Conservation (phyloP, 2,113 vertebrate genomes). For the Globicephala melas region DNA sequence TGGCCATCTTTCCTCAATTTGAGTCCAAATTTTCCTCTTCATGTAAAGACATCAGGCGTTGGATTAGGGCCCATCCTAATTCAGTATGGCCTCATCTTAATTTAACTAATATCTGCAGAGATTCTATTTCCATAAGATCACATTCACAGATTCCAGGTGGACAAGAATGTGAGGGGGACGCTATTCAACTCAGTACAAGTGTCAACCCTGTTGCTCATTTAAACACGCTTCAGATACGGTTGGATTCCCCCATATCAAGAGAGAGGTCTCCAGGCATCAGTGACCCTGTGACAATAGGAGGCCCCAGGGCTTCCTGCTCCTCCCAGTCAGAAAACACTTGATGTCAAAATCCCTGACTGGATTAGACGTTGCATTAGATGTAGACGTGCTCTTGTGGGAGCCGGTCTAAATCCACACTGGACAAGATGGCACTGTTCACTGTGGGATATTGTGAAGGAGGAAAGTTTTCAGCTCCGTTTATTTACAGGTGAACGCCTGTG, state of each 20-base stretch:
- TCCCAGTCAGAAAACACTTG: neutral
- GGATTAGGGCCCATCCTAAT: neutral
- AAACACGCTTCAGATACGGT: neutral
- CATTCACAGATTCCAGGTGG: neutral
- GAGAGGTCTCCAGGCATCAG: neutral
- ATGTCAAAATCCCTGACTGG: neutral
- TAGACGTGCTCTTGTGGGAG: neutral
- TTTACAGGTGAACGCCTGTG: neutral
- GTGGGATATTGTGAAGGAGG: neutral
- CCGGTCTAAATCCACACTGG: neutral
- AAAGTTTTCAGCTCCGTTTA: neutral
- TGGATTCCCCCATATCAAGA: neutral
- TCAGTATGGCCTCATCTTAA: neutral
- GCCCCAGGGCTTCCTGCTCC: neutral
- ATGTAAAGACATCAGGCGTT: neutral
- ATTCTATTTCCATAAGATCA: neutral
- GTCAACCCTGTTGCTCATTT: neutral
- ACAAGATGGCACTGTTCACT: neutral
- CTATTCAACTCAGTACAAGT: neutral
- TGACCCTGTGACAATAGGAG: neutral
- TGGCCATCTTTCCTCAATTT: neutral
- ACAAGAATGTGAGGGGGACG: neutral
- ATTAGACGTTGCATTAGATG: neutral
- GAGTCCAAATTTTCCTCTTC: neutral
- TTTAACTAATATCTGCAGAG: neutral